Base-by-base conservation (phyloP, 1,140 invertebrate species). In the Apolygus lucorum region DNA sequence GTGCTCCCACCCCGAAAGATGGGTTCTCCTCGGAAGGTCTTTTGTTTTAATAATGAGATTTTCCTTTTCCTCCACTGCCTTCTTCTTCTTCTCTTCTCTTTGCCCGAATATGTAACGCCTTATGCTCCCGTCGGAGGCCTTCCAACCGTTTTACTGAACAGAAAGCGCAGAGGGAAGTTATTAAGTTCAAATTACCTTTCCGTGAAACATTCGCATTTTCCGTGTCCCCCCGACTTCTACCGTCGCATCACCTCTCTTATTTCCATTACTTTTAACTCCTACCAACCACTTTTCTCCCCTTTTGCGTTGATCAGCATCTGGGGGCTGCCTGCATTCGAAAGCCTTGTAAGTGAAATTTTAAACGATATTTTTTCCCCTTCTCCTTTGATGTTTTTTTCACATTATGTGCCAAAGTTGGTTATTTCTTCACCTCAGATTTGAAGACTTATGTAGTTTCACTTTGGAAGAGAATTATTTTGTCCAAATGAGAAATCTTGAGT, bases 31-130 rank as follows among this genome's bases (percentile, higher is more conserved):
- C 4, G 34, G 34, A 8, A 42, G 54, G 54, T 24, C 54, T 59
- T 59, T 59, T 59, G 54, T 59, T 59, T 59, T 59, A 59, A 59
- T 59, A 59, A 59, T 59, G 54, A 59, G 54, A 59, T 59, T 59
- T 59, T 22, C 54, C 54, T 22, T 59, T 59, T 59, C 13, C 54
- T 59, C 54, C 4, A 17, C 34, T 42, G 34, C 54, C 22, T 59
- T 59, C 22, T 24, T 4, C 54, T 17, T 59, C 17, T 49, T 49
- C 34, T 17, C 17, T 11, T 17, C 17, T 49, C 34, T 17, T 11
- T 17, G 8, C 34, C 54, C 54, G 54, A 59, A 59, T 59, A 22
- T 59, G 54, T 59, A 59, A 59, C 54, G 22, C 54, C 54, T 59
- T 59, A 59, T 24, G 54, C 54, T 59, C 22, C 22, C 22, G 54